Evolutionary conservation across 2,113 vertebrate genomes (phyloP), one percentile per base, ranked within the genome.

Genomic region (Triplophysa siluroides): DNA sequence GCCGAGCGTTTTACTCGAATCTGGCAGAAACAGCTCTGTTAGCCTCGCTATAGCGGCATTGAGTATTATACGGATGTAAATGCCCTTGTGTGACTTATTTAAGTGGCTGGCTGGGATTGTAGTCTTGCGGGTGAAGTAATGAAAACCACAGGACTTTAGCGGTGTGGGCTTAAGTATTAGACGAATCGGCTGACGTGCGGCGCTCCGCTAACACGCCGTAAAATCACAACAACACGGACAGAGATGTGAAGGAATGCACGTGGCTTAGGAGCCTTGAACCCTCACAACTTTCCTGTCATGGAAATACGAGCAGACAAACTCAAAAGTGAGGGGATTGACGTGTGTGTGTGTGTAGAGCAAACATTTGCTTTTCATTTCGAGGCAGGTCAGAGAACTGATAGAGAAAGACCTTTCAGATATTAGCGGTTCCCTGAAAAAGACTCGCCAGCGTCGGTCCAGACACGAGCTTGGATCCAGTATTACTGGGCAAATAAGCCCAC

Each of bases 311-410:
- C 78, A 78, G 76, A 76, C 65, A 47, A 81, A 78, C 76, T 54
- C 76, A 81, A 81, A 81, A 21, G 13, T 9, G 9, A 41, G 29
- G 24, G 50, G 80, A 83, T 43, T 84, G 79, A 78, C 10, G 54
- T 21, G 54, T 24, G 65, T 47, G 29, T 65, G 80, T 61, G 65
- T 33, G 16, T 45, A 41, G 38, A 14, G 69, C 78, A 80, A 84
- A 81, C 73, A 80, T 84, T 82, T 82, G 78, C 80, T 82, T 84
- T 82, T 82, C 78, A 80, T 78, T 82, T 78, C 69, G 13, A 76
- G 23, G 56, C 41, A 26, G 78, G 52, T 72, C 78, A 76, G 41
- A 70, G 56, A 26, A 63, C 74, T 45, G 82, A 67, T 63, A 54
- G 56, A 61, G 24, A 33, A 63, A 60, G 72, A 71, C 70, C 71